These are phyloP conservation scores for Hecatera dysodea DNA, from an alignment of 2,888 invertebrate species.

Conservation along the genomic window DNA sequence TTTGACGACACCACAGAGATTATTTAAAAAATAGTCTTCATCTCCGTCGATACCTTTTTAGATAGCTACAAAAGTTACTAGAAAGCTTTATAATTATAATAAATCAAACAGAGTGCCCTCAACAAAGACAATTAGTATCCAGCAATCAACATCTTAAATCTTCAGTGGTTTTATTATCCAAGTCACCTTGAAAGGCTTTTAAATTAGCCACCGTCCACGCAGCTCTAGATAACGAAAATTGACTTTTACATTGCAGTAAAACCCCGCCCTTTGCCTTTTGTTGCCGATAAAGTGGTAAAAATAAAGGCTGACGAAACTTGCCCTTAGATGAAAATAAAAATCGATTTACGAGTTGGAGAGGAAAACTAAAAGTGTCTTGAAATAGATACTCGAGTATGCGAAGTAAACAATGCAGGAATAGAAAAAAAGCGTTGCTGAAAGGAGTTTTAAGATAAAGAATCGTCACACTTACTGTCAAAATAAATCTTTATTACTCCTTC, in stretches of 20 bases:
- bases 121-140: constrained; percentile 6
- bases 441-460: neutral
- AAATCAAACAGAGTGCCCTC: neutral
- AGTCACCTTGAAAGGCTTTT: constrained; percentile 68
- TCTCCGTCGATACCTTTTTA: neutral
- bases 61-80: neutral
- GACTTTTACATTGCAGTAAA: constrained; percentile 77
- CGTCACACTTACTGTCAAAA: neutral
- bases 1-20: neutral
- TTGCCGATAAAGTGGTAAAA: constrained; percentile 57
- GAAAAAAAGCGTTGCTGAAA: neutral
- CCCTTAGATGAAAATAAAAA: constrained; percentile 61
- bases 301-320: constrained; percentile 47
- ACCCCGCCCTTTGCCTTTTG: constrained; percentile 58
- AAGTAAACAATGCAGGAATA: neutral
- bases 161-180: constrained; percentile 31
- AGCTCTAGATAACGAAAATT: constrained; percentile 76
- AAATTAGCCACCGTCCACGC: constrained; percentile 68
- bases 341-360: constrained; percentile 55
- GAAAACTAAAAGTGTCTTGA: neutral
- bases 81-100: neutral
- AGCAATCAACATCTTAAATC: constrained; percentile 32
- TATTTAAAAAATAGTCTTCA: too few species aligned
- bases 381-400: neutral
- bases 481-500: neutral